phyloP scores from a whole-genome alignment of 2,797 vertebrate species.

The Leuciscus waleckii region DNA sequence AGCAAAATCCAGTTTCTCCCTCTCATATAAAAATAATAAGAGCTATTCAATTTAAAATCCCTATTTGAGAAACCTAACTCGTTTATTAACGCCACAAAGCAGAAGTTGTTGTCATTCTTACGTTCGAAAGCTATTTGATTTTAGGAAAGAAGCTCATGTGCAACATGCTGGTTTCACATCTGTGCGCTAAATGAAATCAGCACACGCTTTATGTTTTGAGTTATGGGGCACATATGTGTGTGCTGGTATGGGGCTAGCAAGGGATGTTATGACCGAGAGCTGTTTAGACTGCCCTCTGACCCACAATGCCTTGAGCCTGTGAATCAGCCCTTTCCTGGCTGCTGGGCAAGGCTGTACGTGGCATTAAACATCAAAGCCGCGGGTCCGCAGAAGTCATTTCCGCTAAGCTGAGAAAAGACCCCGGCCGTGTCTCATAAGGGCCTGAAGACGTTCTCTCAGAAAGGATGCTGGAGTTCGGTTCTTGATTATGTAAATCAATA shows the following conservation, averaged over 20 bases:
- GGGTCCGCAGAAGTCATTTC: background rate
- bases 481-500: slow-evolving; percentile 37
- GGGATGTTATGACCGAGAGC: slow-evolving; percentile 30
- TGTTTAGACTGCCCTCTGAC: slow-evolving; percentile 25
- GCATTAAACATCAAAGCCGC: slow-evolving; percentile 37
- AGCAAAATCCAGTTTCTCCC: background rate
- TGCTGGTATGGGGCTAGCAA: slow-evolving; percentile 7
- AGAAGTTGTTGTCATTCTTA: background rate
- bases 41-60: background rate
- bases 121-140: background rate
- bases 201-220: background rate
- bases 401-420: slow-evolving; percentile 14
- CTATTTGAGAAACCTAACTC: background rate
- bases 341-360: slow-evolving; percentile 27
- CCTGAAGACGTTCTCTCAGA: background rate
- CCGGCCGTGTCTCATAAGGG: background rate
- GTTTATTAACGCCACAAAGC: background rate
- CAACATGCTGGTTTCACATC: background rate
- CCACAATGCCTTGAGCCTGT: slow-evolving; percentile 31
- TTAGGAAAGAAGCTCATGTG: background rate
- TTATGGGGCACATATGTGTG: slow-evolving; percentile 28
- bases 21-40: background rate
- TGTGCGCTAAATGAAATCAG: slow-evolving; percentile 15
- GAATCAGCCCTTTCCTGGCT: slow-evolving; percentile 41
- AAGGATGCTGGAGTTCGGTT: background rate